Evolutionary conservation across 2,797 vertebrate genomes (phyloP).

Genomic region (Agapornis canus): DNA sequence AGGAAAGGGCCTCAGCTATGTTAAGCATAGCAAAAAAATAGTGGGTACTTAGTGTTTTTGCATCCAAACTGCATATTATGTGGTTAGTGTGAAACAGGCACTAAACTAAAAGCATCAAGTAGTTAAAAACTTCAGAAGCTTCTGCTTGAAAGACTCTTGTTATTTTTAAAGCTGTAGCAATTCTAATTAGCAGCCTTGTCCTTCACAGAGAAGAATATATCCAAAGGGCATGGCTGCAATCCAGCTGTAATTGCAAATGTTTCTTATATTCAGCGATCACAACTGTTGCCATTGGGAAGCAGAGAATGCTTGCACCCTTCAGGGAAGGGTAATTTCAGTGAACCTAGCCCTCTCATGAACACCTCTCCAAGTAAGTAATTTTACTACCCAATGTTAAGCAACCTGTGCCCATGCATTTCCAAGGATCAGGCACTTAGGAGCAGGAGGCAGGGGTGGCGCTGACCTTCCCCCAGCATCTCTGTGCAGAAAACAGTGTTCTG

Average conservation of each 20-base stretch:
- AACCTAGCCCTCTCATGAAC: neutral
- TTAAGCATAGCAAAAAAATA: neutral
- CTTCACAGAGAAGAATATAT: conserved; percentile 8
- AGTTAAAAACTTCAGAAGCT: neutral
- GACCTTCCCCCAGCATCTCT: neutral
- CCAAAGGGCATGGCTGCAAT: conserved; percentile 41
- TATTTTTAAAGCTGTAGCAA: conserved; percentile 37
- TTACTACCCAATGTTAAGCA: neutral
- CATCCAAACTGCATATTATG: neutral
- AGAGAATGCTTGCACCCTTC: neutral
- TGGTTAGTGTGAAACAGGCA: neutral
- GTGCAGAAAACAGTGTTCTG: neutral
- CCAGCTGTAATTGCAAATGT: conserved; percentile 13
- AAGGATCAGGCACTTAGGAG: neutral
- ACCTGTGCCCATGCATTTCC: accelerated
- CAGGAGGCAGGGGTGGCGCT: neutral
- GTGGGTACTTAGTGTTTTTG: neutral
- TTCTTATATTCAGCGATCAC: neutral
- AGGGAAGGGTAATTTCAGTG: neutral
- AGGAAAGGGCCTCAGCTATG: neutral
- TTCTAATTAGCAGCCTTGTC: conserved; percentile 28
- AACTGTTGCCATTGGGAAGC: conserved; percentile 7
- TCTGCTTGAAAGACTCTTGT: neutral
- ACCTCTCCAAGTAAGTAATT: neutral
- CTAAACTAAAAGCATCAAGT: neutral